A percentile compares a stretch with the other conserved stretches of the same genome.
phyloP scores from a whole-genome alignment of 2,888 invertebrate species.

The Alcis repandata region DNA sequence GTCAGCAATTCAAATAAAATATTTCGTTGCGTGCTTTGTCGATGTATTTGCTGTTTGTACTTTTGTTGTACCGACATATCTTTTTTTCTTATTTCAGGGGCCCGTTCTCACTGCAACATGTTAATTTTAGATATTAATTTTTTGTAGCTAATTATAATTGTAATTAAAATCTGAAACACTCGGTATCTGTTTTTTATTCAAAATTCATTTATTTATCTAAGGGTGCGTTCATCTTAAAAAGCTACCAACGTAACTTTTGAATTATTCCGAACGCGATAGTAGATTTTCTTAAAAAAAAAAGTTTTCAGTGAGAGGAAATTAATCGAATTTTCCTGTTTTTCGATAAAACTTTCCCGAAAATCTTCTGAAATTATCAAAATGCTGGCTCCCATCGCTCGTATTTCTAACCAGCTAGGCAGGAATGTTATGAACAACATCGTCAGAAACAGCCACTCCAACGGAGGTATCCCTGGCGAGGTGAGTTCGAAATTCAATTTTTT shows the following conservation, averaged over 20 bases:
- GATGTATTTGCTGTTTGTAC: too few relatives aligned
- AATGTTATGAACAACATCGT: constrained; percentile 78
- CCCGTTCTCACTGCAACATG: constrained; percentile 6
- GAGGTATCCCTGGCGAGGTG: constrained; percentile 82
- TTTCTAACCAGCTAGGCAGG: constrained; percentile 74
- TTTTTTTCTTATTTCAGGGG: constrained; percentile 30
- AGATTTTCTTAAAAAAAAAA: constrained; percentile 58
- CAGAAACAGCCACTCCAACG: constrained; percentile 74
- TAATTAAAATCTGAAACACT: constrained; percentile 38
- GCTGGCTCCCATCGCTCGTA: constrained; percentile 74
- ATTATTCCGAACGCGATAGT: constrained; percentile 62
- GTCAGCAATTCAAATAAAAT: too few relatives aligned
- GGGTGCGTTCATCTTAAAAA: constrained; percentile 60
- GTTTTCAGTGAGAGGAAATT: constrained; percentile 47
- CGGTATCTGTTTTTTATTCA: constrained; percentile 50
- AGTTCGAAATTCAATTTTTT: constrained; percentile 60
- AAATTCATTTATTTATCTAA: constrained; percentile 18
- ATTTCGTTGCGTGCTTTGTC: too few relatives aligned
- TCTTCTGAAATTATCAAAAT: constrained; percentile 62
- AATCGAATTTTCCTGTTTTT: constrained; percentile 56
- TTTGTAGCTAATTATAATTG: constrained; percentile 39
- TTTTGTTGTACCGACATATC: constrained; percentile 35
- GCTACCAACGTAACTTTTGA: constrained; percentile 47
- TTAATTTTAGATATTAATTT: constrained; percentile 26
- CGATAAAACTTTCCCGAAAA: constrained; percentile 42